Percentiles rank a stretch among this genome's conserved stretches.
phyloP scores from a whole-genome alignment of 1,140 invertebrate genomes.

The Ladona fulva region DNA sequence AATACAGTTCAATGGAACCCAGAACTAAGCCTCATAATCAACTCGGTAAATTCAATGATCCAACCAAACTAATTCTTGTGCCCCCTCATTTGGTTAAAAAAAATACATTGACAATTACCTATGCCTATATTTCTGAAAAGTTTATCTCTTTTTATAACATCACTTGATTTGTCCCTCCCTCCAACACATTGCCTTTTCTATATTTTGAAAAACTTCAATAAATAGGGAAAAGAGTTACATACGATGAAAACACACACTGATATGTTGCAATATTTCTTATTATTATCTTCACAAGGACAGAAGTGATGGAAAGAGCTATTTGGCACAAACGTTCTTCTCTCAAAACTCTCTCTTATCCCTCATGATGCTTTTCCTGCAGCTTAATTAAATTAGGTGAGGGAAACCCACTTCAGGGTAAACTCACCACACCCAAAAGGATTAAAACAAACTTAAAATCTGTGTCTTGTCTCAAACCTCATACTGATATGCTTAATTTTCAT shows the following conservation, averaged over 20 bases:
- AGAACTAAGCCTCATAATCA: too few species aligned
- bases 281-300: conserved; percentile 1
- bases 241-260: conserved; percentile 9
- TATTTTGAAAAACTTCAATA: not conserved
- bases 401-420: too few species aligned
- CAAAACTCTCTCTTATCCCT: not conserved
- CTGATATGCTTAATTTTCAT: too few species aligned
- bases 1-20: too few species aligned
- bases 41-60: too few species aligned
- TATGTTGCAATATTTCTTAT: not conserved
- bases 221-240: not conserved
- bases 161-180: not conserved
- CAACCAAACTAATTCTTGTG: too few species aligned
- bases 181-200: not conserved
- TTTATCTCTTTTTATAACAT: not conserved
- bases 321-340: not conserved
- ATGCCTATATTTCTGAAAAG: not conserved
- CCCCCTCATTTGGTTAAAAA: not conserved
- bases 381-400: too few species aligned
- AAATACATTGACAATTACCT: not conserved
- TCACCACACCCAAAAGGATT: too few species aligned
- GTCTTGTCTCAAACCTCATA: too few species aligned
- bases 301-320: not conserved
- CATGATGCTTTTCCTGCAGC: too few species aligned
- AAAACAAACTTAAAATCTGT: too few species aligned